Evolutionary conservation across 2,113 vertebrate genomes (phyloP).

Genomic region (Cynoglossus semilaevis): DNA sequence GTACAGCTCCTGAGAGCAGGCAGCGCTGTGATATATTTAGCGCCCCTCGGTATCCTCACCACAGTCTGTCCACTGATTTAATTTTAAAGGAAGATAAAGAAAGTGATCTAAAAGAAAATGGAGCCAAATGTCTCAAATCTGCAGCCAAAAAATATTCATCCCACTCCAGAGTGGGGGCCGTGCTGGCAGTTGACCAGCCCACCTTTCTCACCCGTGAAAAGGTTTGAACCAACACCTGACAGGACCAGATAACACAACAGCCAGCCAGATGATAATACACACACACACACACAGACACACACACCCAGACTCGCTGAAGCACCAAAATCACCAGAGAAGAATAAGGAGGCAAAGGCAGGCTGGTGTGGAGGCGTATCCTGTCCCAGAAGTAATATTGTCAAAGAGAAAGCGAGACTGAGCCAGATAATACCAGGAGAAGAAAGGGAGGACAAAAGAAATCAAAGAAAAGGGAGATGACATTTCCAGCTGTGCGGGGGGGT

Average conservation of each 20-base stretch:
- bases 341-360: constrained; percentile 2
- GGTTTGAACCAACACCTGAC: constrained; percentile 62
- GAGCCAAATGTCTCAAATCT: constrained; percentile 21
- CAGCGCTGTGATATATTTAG: too few species aligned
- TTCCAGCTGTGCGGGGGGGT: constrained; percentile 31
- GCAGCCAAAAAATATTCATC: constrained; percentile 28
- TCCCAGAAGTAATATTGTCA: constrained; percentile 51
- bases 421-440: constrained; percentile 45
- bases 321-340: constrained; percentile 31
- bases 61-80: too few species aligned
- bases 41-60: too few species aligned
- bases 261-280: constrained; percentile 49
- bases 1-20: too few species aligned
- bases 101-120: background rate
- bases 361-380: constrained; percentile 31
- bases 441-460: constrained; percentile 48
- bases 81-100: constrained; percentile 17
- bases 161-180: constrained; percentile 21
- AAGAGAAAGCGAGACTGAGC: constrained; percentile 35
- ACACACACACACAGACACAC: constrained; percentile 26
- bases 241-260: constrained; percentile 65
- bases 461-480: constrained; percentile 55
- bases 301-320: constrained; percentile 3
- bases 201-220: constrained; percentile 54
- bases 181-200: constrained; percentile 53